These are phyloP conservation scores for Eriocheir sinensis DNA, from an alignment of 1,140 invertebrate genomes.

Conservation along the genomic window DNA sequence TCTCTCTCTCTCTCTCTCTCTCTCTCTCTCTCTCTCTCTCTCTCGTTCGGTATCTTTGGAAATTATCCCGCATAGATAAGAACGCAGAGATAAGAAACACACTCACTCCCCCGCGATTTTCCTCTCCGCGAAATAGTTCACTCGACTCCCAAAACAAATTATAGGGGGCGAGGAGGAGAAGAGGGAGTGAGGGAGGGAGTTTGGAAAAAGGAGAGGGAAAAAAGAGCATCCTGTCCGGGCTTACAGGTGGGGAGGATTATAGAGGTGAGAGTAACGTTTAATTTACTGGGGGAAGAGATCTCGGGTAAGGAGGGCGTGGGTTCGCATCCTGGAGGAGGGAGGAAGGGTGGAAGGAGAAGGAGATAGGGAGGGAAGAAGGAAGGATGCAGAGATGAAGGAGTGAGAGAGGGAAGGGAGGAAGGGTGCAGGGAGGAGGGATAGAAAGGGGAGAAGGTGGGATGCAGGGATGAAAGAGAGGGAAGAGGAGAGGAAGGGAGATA, in stretches of 20 bases:
- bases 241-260: not conserved
- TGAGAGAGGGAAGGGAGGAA: not conserved
- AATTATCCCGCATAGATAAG: not conserved
- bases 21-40: no score
- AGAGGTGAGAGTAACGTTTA: not conserved
- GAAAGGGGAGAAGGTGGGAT: not conserved
- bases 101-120: not conserved
- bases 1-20: no score
- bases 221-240: not conserved
- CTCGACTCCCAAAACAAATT: not conserved
- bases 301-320: not conserved
- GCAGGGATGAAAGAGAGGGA: not conserved
- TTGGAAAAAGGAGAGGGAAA: not conserved
- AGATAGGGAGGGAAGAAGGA: slow-evolving; percentile 10
- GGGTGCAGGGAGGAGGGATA: not conserved
- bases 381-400: not conserved
- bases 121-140: not conserved
- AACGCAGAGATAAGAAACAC: not conserved
- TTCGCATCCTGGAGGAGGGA: not conserved
- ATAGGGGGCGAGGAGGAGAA: not conserved
- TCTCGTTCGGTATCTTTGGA: not conserved
- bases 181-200: not conserved
- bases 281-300: not conserved
- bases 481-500: not conserved
- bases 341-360: not conserved